Percentiles rank a stretch among this genome's conserved stretches.
Conservation (phyloP, 2,113 vertebrate species). For the Actinemys pallida region DNA sequence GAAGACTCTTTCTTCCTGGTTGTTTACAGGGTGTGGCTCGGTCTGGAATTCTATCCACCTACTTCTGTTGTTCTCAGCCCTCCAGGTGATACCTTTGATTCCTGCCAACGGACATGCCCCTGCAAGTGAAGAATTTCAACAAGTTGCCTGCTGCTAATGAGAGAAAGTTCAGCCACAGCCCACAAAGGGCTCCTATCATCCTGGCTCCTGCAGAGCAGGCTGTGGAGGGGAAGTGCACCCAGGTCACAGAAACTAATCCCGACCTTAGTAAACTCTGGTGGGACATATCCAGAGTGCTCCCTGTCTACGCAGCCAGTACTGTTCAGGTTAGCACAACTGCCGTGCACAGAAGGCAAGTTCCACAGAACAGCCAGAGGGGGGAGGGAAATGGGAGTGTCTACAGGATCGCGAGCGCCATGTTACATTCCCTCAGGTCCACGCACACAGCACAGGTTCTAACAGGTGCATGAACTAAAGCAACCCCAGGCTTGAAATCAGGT, state of each 20-base stretch:
- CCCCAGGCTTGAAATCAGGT: background rate
- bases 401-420: background rate
- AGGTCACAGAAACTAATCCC: accelerated
- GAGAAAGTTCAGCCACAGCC: background rate
- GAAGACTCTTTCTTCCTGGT: background rate
- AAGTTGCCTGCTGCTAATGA: background rate
- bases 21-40: constrained; percentile 39
- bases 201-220: accelerated
- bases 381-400: accelerated
- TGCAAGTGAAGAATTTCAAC: constrained; percentile 53
- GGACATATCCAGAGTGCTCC: background rate
- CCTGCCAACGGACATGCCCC: background rate
- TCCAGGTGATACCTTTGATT: background rate
- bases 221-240: accelerated
- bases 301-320: background rate
- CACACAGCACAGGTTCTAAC: background rate
- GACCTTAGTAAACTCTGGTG: accelerated
- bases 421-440: accelerated
- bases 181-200: accelerated
- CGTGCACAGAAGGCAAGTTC: accelerated
- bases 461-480: background rate
- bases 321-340: background rate
- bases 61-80: constrained; percentile 48
- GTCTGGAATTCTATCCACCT: constrained; percentile 41
- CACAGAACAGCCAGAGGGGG: background rate